Evolutionary conservation across 2,888 invertebrate species (phyloP).

Genomic region (Euzophera pinguis): DNA sequence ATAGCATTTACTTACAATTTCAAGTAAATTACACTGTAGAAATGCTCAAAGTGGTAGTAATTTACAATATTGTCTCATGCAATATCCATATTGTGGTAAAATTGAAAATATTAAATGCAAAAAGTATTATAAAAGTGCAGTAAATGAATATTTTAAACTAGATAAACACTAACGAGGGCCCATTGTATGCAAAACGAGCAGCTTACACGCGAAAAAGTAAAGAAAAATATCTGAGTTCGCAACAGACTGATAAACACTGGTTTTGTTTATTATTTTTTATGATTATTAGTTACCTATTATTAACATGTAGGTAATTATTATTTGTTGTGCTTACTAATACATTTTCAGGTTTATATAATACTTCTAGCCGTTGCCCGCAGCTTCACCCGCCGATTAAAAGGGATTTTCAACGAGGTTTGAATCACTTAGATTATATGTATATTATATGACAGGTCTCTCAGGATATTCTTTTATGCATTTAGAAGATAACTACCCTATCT

Average conservation of each 20-base stretch:
- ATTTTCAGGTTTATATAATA: too few species aligned
- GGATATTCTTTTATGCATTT: too few species aligned
- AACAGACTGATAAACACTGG: constrained; percentile 4
- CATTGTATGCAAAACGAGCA: constrained; percentile 14
- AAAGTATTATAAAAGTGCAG: constrained; percentile 11
- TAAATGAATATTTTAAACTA: constrained; percentile 13
- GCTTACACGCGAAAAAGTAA: constrained; percentile 11
- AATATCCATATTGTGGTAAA: background rate
- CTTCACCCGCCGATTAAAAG: too few species aligned
- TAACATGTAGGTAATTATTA: background rate
- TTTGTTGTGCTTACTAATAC: background rate
- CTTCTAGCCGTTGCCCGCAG: too few species aligned
- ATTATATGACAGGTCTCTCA: too few species aligned
- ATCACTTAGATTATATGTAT: too few species aligned
- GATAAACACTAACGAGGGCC: constrained; percentile 14
- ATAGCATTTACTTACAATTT: too few species aligned
- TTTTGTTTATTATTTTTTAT: constrained; percentile 8
- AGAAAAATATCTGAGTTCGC: constrained; percentile 13
- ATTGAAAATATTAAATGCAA: constrained; percentile 10
- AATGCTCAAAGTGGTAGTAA: background rate
- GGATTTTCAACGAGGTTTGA: too few species aligned
- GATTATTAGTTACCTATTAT: background rate
- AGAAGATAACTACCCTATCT: too few species aligned
- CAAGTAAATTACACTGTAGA: background rate
- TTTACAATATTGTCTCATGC: constrained; percentile 3